phyloP scores from a whole-genome alignment of 2,113 vertebrate genomes.

The Sminthopsis crassicaudata region DNA sequence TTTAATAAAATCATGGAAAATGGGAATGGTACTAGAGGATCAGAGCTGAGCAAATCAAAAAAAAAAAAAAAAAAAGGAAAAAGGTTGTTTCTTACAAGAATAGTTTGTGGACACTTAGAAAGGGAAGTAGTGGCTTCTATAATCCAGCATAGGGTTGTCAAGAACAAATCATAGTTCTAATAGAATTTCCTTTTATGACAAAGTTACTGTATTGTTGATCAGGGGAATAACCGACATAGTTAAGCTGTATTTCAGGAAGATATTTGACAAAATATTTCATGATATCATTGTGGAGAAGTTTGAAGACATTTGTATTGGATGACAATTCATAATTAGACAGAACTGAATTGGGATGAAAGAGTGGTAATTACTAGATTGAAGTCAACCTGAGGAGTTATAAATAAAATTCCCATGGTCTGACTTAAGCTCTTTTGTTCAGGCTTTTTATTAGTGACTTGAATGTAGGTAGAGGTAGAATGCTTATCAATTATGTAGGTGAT shows the following conservation, averaged over 20 bases:
- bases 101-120: neutral
- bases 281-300: neutral
- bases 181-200: neutral
- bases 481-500: neutral
- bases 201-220: neutral
- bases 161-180: neutral
- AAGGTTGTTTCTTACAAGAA: neutral
- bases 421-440: neutral
- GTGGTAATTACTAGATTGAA: neutral
- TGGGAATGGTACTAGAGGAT: neutral
- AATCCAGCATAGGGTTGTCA: neutral
- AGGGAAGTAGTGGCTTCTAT: neutral
- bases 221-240: neutral
- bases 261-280: neutral
- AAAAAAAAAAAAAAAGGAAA: neutral
- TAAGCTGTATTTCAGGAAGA: neutral
- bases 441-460: neutral
- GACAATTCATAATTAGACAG: neutral
- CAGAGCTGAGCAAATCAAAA: neutral
- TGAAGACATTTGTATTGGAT: neutral
- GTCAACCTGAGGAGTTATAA: neutral
- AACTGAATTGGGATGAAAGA: neutral
- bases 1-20: neutral
- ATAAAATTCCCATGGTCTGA: neutral
- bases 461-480: neutral